A percentile compares a stretch with the other conserved stretches of the same genome.
Evolutionary conservation across 2,888 invertebrate genomes (phyloP).

Genomic region (Andrena fulva): DNA sequence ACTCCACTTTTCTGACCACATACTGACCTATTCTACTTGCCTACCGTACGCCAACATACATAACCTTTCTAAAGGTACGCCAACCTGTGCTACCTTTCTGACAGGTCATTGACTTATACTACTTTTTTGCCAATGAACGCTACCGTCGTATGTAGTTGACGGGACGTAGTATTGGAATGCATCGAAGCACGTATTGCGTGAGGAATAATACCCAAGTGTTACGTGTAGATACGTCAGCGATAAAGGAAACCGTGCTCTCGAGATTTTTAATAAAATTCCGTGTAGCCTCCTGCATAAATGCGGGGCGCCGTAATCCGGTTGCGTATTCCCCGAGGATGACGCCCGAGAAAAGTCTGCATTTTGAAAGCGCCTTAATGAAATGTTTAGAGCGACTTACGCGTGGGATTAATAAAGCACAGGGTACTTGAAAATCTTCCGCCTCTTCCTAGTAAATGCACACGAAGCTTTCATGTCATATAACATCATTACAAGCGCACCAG

Average conservation of each 20-base stretch:
- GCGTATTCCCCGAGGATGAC: not conserved
- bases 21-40: too few relatives aligned
- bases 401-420: conserved; percentile 3
- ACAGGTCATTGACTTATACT: too few relatives aligned
- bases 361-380: not conserved
- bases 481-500: not conserved
- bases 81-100: too few relatives aligned
- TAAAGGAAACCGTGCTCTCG: not conserved
- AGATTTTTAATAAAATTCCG: conserved; percentile 36
- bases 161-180: too few relatives aligned
- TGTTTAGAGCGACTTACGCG: conserved; percentile 3
- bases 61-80: too few relatives aligned
- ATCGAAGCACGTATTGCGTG: too few relatives aligned
- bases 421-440: not conserved
- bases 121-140: too few relatives aligned
- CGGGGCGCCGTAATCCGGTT: not conserved
- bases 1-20: too few relatives aligned
- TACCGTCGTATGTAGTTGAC: too few relatives aligned
- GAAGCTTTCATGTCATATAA: not conserved
- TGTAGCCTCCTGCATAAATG: not conserved
- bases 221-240: not conserved
- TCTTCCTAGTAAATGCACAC: too few relatives aligned
- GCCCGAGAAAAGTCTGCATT: conserved; percentile 1
- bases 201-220: too few relatives aligned
- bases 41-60: too few relatives aligned